Evolutionary conservation across 1,140 invertebrate genomes (phyloP).

Genomic region (Anadara kagoshimensis): DNA sequence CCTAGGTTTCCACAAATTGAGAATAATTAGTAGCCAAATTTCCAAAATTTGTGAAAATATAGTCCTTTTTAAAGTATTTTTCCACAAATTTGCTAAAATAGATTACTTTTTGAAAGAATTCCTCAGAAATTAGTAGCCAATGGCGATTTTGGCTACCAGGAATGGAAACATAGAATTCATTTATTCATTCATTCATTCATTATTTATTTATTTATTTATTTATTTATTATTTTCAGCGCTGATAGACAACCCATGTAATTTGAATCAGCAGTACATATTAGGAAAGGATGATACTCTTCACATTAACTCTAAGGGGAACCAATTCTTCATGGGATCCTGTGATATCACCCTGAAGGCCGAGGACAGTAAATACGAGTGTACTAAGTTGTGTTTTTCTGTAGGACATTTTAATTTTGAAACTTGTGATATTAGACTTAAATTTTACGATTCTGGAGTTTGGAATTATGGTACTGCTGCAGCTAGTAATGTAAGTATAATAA

Average conservation of each 20-base stretch:
- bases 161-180: too few relatives aligned
- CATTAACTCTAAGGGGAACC: conserved; percentile 12
- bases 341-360: conserved; percentile 6
- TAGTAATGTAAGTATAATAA: conserved; percentile 13
- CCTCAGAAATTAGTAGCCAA: too few relatives aligned
- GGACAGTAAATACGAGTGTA: conserved; percentile 19
- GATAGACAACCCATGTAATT: conserved; percentile 25
- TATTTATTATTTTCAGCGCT: conserved; percentile 10
- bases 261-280: conserved; percentile 8
- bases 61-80: too few relatives aligned
- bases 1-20: too few relatives aligned
- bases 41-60: too few relatives aligned
- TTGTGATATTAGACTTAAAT: conserved; percentile 20
- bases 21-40: too few relatives aligned
- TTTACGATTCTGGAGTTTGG: conserved; percentile 29
- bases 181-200: too few relatives aligned
- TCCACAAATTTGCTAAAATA: too few relatives aligned
- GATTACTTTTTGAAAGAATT: too few relatives aligned
- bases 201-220: neutral
- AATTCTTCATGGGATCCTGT: conserved; percentile 27
- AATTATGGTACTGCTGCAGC: conserved; percentile 23
- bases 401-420: conserved; percentile 1
- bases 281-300: conserved; percentile 11
- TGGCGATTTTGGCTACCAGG: too few relatives aligned
- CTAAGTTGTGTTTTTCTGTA: conserved; percentile 22